These are phyloP conservation scores for Serrognathus titanus DNA, from an alignment of 2,888 invertebrate genomes.

Conservation along the genomic window DNA sequence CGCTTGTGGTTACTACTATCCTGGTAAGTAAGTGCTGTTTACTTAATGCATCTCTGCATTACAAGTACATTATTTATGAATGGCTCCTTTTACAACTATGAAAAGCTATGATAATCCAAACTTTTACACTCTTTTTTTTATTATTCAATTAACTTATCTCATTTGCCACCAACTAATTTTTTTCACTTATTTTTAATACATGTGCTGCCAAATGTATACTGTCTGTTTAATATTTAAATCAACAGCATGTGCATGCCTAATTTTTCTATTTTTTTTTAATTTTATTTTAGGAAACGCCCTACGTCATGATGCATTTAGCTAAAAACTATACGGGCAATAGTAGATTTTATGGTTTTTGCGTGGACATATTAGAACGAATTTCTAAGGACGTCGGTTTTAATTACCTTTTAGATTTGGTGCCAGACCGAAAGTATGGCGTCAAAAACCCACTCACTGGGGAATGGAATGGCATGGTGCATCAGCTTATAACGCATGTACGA, in stretches of 20 bases:
- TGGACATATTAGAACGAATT: slow-evolving; percentile 68
- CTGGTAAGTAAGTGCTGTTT: slow-evolving; percentile 54
- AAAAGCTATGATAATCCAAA: too few relatives aligned
- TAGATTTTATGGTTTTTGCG: slow-evolving; percentile 76
- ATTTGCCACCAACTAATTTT: too few relatives aligned
- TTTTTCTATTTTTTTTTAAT: background rate
- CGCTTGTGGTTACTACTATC: slow-evolving; percentile 73
- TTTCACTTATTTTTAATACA: too few relatives aligned
- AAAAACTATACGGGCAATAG: slow-evolving; percentile 71
- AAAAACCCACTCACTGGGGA: slow-evolving; percentile 58
- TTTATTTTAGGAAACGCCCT: slow-evolving; percentile 61
- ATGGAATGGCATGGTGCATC: slow-evolving; percentile 68
- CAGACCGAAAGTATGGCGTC: slow-evolving; percentile 66
- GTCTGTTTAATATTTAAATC: too few relatives aligned
- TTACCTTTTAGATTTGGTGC: slow-evolving; percentile 67
- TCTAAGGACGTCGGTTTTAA: slow-evolving; percentile 67
- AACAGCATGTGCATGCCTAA: too few relatives aligned
- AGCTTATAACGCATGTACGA: slow-evolving; percentile 68
- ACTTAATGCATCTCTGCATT: background rate
- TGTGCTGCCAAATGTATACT: too few relatives aligned
- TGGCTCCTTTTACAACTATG: too few relatives aligned
- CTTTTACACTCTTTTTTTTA: too few relatives aligned
- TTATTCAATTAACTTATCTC: too few relatives aligned
- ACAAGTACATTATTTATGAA: background rate
- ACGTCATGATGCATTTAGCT: slow-evolving; percentile 69